Conservation (phyloP, 2,797 vertebrate genomes). For the Poeciliopsis turneri region DNA sequence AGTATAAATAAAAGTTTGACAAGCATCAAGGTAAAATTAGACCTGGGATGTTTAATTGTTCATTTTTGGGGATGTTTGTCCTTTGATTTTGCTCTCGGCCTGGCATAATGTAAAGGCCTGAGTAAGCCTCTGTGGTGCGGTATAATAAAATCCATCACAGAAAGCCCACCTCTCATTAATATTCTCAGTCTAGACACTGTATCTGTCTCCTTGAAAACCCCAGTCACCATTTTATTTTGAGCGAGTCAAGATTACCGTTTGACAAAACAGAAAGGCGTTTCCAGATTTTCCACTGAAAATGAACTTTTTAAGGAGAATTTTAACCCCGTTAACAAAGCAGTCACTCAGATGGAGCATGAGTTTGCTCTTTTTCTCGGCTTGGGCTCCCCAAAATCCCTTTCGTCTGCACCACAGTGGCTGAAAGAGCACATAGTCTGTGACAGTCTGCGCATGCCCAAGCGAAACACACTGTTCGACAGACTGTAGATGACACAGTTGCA, state of each 20-base stretch:
- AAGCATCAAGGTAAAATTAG: slow-evolving; percentile 40
- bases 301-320: slow-evolving; percentile 27
- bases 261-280: slow-evolving; percentile 21
- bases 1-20: slow-evolving; percentile 33
- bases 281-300: slow-evolving; percentile 29
- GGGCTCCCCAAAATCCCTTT: slow-evolving; percentile 88
- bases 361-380: slow-evolving; percentile 94
- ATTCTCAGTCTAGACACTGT: slow-evolving; percentile 34
- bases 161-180: slow-evolving; percentile 16
- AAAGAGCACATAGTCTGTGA: slow-evolving; percentile 93
- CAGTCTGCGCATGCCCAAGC: slow-evolving; percentile 93
- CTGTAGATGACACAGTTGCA: slow-evolving; percentile 99
- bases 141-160: slow-evolving; percentile 29
- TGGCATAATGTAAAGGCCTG: slow-evolving; percentile 36
- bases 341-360: slow-evolving; percentile 91
- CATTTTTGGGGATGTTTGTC: slow-evolving; percentile 10
- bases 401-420: slow-evolving; percentile 84
- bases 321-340: slow-evolving; percentile 15
- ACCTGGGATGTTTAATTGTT: slow-evolving; percentile 32
- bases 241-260: slow-evolving; percentile 35
- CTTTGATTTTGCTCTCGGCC: slow-evolving; percentile 3
- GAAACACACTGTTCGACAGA: slow-evolving; percentile 98
- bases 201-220: slow-evolving; percentile 35
- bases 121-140: slow-evolving; percentile 20
- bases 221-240: slow-evolving; percentile 38